Evolutionary conservation across 2,113 vertebrate species (phyloP).

Genomic region (Myrmecophaga tridactyla): DNA sequence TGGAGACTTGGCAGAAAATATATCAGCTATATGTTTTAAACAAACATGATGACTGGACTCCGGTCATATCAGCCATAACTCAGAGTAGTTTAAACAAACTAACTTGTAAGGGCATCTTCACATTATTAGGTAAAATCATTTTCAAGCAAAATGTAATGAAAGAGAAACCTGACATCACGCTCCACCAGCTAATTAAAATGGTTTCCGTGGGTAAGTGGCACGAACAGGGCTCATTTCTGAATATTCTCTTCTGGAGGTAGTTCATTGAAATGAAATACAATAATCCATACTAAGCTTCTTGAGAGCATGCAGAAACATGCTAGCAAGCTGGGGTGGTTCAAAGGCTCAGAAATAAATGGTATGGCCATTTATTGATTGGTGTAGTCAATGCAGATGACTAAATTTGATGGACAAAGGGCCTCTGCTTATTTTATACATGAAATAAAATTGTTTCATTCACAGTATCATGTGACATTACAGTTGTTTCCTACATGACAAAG

Average conservation of each 20-base stretch:
- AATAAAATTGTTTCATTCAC: neutral
- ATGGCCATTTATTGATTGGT: neutral
- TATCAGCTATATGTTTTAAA: neutral
- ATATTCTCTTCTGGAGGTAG: conserved; percentile 61
- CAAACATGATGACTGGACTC: neutral
- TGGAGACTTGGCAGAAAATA: neutral
- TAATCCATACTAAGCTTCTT: conserved; percentile 71
- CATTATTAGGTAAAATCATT: conserved; percentile 49
- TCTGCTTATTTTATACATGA: neutral
- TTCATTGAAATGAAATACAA: conserved; percentile 77
- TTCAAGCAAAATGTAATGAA: conserved; percentile 74
- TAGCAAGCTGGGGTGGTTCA: conserved; percentile 68
- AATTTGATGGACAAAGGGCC: neutral
- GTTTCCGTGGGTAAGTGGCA: conserved; percentile 73
- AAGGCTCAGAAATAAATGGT: conserved; percentile 68
- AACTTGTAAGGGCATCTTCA: neutral
- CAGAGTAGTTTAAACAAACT: conserved; percentile 1
- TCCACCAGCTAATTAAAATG: conserved; percentile 79
- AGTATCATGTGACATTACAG: neutral
- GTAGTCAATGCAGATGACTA: neutral
- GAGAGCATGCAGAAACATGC: conserved; percentile 62
- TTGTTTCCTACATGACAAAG: neutral
- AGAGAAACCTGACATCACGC: conserved; percentile 62
- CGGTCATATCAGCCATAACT: neutral
- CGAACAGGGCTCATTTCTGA: conserved; percentile 67